A percentile compares a stretch with the other conserved stretches of the same genome.
phyloP scores from a whole-genome alignment of 2,113 vertebrate species.

The Otus sunia region DNA sequence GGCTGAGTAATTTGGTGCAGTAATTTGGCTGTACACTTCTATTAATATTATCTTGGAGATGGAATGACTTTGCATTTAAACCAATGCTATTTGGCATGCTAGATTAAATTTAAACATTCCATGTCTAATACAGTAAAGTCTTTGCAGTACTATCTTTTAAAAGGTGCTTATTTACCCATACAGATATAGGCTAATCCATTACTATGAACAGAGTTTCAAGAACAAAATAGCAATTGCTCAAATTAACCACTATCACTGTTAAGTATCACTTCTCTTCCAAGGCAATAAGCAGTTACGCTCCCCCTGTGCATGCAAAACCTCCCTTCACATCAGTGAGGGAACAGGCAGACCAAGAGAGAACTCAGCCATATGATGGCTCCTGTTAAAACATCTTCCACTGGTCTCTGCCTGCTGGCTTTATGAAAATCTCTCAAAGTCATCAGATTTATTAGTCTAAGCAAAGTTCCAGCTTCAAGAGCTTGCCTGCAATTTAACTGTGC shows the following conservation, averaged over 20 bases:
- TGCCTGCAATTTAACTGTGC: constrained; percentile 1
- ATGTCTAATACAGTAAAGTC: background rate
- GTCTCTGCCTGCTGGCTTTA: background rate
- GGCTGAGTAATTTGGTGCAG: background rate
- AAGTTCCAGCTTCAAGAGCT: background rate
- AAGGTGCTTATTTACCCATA: background rate
- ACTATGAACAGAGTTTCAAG: background rate
- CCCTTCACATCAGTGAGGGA: background rate
- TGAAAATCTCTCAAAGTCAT: background rate
- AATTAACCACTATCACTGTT: background rate
- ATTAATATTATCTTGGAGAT: background rate
- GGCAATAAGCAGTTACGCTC: accelerated
- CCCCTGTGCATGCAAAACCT: background rate
- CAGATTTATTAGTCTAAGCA: background rate
- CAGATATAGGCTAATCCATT: background rate
- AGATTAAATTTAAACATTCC: background rate
- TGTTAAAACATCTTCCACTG: background rate
- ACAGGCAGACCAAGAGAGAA: background rate
- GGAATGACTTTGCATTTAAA: background rate
- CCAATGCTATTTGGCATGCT: background rate
- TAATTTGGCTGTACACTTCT: background rate
- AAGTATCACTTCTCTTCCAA: background rate
- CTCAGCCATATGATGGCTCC: background rate
- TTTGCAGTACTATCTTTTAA: background rate
- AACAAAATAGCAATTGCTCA: background rate